Base-by-base conservation (phyloP, 2,888 invertebrate genomes). In the Dorcus parallelipipedus region DNA sequence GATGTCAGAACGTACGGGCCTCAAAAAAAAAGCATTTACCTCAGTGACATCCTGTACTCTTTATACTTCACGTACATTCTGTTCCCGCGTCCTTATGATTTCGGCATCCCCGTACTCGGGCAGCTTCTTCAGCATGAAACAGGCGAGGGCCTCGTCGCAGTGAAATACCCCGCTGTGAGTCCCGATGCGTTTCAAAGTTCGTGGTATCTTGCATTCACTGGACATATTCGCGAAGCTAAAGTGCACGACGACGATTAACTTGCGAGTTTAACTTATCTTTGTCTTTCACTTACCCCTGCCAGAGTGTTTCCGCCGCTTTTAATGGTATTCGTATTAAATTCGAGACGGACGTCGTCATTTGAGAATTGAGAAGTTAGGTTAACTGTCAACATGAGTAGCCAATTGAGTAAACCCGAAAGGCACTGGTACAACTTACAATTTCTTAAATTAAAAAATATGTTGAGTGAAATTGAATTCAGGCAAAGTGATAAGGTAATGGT, bases 61-160 rank as follows among this genome's bases (percentile, higher is more conserved):
- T 33, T 33, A 33, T 33, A 33, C 26, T 33, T 33, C 26, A 67
- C 63, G 59, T 65, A 84, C 82, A 67, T 81, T 71, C 17, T 67
- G 63, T 64, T 88, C 83, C 48, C 89, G 81, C 0, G 85, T 84
- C 66, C 93, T 82, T 6, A 95, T 76, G 58, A 99, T 91, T 64
- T 85, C 82, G 0, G 96, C 92, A 78, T 93, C 83, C 69, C 86
- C 83, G 76, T 90, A 97, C 66, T 87, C 82, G 0, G 94, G 91
- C 3, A 97, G 78, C 51, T 84, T 82, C 73, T 89, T 90, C 14
- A 99, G 82, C 89, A 99, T 87, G 72, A 85, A 94, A 76, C 96
- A 96, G 0, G 96, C 98, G n/a, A 98, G 79, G 0, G 89, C 92
- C 78, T 97, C 97, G 74, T 97, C 97, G 71, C 95, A 95, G 78